Conservation (phyloP, 2,888 invertebrate species). For the Drosophila greeni region DNA sequence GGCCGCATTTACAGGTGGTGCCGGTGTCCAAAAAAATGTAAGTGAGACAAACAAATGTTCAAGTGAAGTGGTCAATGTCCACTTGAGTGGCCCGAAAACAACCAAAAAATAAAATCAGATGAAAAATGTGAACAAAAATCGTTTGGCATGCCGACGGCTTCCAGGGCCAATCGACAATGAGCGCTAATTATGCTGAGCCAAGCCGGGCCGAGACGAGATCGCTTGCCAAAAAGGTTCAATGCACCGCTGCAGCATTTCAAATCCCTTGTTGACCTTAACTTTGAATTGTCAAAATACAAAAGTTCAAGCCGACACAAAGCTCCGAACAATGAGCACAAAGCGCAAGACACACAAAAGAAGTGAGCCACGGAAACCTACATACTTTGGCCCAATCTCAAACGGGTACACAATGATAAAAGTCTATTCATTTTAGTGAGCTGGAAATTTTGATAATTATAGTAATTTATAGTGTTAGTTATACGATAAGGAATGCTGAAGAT, state of each 20-base stretch:
- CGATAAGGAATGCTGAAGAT: background rate
- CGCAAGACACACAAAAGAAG: constrained; percentile 38
- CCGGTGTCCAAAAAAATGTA: constrained; percentile 20
- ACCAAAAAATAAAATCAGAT: constrained; percentile 5
- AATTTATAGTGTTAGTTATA: background rate
- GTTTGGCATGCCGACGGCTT: constrained; percentile 45
- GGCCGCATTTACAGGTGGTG: constrained; percentile 36
- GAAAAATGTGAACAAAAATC: constrained; percentile 34
- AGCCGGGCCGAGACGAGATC: constrained; percentile 29
- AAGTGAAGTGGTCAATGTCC: constrained; percentile 56
- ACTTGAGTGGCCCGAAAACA: constrained; percentile 50
- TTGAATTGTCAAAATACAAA: constrained; percentile 70
- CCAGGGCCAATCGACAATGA: constrained; percentile 63
- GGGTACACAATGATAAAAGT: constrained; percentile 7
- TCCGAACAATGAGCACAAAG: constrained; percentile 40
- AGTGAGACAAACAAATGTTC: constrained; percentile 30
- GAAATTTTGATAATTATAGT: background rate
- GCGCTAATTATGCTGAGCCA: constrained; percentile 63
- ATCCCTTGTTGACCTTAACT: constrained; percentile 74
- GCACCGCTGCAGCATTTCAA: constrained; percentile 70
- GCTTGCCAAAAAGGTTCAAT: constrained; percentile 57
- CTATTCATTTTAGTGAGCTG: background rate
- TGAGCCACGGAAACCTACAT: constrained; percentile 45
- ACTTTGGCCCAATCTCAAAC: constrained; percentile 23
- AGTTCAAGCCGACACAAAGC: constrained; percentile 53